Evolutionary conservation across 2,888 invertebrate genomes (phyloP).

Genomic region (Thalpophila matura): DNA sequence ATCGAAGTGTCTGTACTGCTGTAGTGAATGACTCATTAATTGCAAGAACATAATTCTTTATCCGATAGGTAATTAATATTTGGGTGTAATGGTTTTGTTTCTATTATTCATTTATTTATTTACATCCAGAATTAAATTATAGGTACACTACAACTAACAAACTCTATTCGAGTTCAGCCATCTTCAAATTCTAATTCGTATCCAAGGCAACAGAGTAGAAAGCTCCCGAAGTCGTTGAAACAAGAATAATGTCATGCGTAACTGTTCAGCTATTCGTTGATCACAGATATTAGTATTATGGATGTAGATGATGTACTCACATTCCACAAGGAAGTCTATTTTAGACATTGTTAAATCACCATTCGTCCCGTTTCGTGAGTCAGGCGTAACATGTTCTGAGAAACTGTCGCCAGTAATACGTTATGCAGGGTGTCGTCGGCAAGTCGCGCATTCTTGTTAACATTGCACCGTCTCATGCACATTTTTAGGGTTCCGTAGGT

Average conservation of each 20-base stretch:
- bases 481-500: too few species aligned
- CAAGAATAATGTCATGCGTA: constrained; percentile 52
- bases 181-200: constrained; percentile 14
- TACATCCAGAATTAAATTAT: background rate
- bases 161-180: background rate
- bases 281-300: constrained; percentile 60
- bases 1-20: background rate
- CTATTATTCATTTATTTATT: too few species aligned
- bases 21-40: background rate
- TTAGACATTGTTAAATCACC: constrained; percentile 77
- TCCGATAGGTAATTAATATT: too few species aligned
- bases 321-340: constrained; percentile 78
- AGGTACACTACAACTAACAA: background rate
- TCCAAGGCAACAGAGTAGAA: constrained; percentile 22
- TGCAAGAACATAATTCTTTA: too few species aligned
- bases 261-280: constrained; percentile 50
- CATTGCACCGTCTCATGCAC: constrained; percentile 69
- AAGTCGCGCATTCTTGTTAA: constrained; percentile 70
- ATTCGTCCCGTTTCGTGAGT: constrained; percentile 77
- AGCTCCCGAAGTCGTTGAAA: constrained; percentile 25
- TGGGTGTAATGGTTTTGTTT: too few species aligned
- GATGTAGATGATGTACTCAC: constrained; percentile 64
- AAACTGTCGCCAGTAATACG: constrained; percentile 73
- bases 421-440: constrained; percentile 65
- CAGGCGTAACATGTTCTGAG: constrained; percentile 77